phyloP scores from a whole-genome alignment of 2,797 vertebrate species.

The Meriones psammophilus region DNA sequence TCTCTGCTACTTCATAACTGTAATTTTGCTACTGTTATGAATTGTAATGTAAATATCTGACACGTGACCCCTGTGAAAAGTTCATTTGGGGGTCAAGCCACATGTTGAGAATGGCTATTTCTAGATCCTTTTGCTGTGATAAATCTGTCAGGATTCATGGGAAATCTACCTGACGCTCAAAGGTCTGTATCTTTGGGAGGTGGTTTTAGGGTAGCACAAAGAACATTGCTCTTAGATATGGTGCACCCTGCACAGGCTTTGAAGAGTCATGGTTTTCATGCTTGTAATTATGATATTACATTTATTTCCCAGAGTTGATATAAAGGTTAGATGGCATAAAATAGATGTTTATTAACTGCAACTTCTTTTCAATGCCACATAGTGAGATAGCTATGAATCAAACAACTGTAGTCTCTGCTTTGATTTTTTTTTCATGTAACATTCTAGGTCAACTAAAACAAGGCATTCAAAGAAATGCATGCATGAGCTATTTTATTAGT shows the following conservation, averaged over 20 bases:
- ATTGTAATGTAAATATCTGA: neutral
- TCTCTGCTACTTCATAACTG: neutral
- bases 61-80: neutral
- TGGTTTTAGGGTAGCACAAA: neutral
- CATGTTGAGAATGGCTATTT: neutral
- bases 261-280: neutral
- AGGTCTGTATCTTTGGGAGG: neutral
- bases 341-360: slow-evolving; percentile 32
- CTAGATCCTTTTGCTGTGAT: neutral
- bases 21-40: neutral
- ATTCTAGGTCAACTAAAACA: slow-evolving; percentile 20
- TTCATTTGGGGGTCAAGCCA: neutral
- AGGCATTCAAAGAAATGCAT: neutral
- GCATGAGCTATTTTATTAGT: slow-evolving; percentile 4
- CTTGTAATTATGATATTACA: slow-evolving; percentile 7
- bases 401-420: neutral
- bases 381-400: no score
- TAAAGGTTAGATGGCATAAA: neutral
- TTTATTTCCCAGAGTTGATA: slow-evolving; percentile 4
- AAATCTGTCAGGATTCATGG: neutral
- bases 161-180: neutral
- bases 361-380: neutral
- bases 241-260: neutral
- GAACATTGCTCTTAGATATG: no score
- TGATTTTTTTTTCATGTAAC: neutral